Evolutionary conservation across 2,113 vertebrate species (phyloP).

Genomic region (Harpagus bidentatus): DNA sequence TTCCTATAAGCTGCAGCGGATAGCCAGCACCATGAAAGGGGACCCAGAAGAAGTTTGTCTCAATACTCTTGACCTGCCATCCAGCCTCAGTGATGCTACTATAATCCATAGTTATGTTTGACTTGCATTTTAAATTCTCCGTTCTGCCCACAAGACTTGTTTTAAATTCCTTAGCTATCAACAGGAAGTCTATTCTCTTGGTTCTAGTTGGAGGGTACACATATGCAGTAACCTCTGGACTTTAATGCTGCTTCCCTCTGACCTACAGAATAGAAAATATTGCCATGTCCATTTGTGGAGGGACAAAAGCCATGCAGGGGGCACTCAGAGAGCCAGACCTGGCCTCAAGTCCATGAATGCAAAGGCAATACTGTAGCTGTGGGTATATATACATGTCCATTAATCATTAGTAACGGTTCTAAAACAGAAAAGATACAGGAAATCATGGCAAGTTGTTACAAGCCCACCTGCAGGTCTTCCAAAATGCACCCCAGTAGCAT

Average conservation of each 20-base stretch:
- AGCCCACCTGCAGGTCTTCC: neutral
- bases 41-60: neutral
- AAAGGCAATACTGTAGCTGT: neutral
- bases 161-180: neutral
- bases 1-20: neutral
- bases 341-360: neutral
- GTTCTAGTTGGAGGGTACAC: neutral
- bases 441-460: neutral
- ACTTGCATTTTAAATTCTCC: neutral
- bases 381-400: neutral
- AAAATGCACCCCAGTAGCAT: neutral
- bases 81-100: neutral
- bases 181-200: neutral
- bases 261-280: neutral
- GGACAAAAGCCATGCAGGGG: neutral
- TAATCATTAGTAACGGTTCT: neutral
- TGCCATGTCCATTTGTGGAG: neutral
- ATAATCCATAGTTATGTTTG: neutral
- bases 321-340: neutral
- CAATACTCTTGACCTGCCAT: neutral
- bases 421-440: neutral
- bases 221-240: neutral
- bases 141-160: neutral
- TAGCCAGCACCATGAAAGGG: neutral
- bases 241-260: neutral